Base-by-base conservation (phyloP, 2,113 vertebrate genomes). In the Nibea albiflora region DNA sequence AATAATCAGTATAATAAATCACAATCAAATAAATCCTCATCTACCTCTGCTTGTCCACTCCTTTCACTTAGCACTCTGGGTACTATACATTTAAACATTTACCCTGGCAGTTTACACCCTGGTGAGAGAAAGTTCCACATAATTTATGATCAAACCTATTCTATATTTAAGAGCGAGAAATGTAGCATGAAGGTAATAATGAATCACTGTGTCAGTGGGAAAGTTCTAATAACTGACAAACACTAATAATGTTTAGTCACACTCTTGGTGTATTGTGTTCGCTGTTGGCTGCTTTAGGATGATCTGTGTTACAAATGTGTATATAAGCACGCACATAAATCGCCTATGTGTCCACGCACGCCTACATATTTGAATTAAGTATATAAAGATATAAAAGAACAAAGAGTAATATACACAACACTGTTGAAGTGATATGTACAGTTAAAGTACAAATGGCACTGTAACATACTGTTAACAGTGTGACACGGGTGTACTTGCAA, bases 101-200 rank as follows among this genome's bases (percentile, higher is more conserved):
- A 44, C 39, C 54, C 17, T 68, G 10, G 68, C 14, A 11, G 19
- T 50, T 85, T 42, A 54, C 58, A 77, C 26, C 26, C 44, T 50
- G 28, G 16, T 69, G 42, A 57, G 26, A 58, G 26, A n/a, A 35
- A 11, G 35, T 11, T 68, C 44, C 39, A 24, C 26, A 15, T 9
- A 7, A 11, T 10, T 42, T 17, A 47, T 63, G 22, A 19, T 26
- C 24, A 74, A 64, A 64, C 11, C 0, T 35, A 22, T 17, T 58
- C 24, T 77, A 31, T 62, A 81, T 63, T 76, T 54, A 56, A n/a
- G 22, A 72, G 35, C 4, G 19, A 77, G 11, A 52, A 46, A 77
- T 84, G 69, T 78, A 73, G 22, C 50, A 31, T 49, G 19, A 63
- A 35, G 50, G 28, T 69, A 50, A 73, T 73, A 72, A 70, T 47